Conservation (phyloP, 2,888 invertebrate genomes). For the Eristalis pertinax region DNA sequence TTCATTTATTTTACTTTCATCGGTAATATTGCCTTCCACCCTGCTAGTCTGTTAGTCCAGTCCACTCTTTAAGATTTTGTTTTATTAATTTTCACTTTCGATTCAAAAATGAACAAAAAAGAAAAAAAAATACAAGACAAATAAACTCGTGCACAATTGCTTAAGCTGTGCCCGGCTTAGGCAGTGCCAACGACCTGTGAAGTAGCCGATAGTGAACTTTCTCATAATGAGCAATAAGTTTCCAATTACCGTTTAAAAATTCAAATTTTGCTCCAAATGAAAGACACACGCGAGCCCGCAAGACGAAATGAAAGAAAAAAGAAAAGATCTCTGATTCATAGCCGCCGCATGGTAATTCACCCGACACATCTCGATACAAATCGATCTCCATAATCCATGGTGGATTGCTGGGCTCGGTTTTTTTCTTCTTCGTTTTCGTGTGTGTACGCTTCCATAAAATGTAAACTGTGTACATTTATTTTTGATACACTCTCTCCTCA, state of each 20-base stretch:
- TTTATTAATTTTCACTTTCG: background rate
- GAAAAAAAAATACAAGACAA: background rate
- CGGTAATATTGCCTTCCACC: background rate
- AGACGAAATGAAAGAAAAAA: background rate
- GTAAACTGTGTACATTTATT: background rate
- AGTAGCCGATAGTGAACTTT: constrained; percentile 6
- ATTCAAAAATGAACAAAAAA: background rate
- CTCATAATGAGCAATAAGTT: constrained; percentile 21
- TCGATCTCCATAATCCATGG: background rate
- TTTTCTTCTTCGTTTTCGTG: background rate
- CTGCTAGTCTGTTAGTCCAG: background rate
- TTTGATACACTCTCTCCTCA: background rate
- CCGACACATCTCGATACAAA: background rate
- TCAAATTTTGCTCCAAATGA: constrained; percentile 15
- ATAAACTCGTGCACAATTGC: background rate
- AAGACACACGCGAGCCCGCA: background rate
- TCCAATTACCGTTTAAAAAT: constrained; percentile 26
- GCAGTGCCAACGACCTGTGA: constrained; percentile 13
- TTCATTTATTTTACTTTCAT: background rate
- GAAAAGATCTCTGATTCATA: background rate
- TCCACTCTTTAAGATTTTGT: background rate
- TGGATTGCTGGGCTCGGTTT: background rate
- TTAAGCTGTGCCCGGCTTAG: background rate
- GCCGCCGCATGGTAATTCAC: background rate
- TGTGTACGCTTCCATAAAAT: background rate